A percentile compares a stretch with the other conserved stretches of the same genome.
phyloP scores from a whole-genome alignment of 2,113 vertebrate genomes.

The Gallinago media region DNA sequence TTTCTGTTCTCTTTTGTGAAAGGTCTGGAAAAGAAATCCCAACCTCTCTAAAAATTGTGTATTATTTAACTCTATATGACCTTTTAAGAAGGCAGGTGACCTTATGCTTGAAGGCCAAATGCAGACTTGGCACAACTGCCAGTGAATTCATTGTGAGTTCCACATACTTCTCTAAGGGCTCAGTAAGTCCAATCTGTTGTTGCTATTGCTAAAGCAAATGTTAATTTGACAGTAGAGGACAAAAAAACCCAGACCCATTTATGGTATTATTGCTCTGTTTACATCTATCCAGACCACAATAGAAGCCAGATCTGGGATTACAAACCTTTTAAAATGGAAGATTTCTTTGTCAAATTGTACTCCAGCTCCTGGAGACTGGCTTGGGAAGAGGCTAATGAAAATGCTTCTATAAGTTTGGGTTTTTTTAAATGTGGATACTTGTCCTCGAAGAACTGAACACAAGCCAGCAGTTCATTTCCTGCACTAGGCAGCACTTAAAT shows the following conservation, averaged over 20 bases:
- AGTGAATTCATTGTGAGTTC: not conserved
- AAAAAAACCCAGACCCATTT: not conserved
- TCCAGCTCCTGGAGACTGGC: not conserved
- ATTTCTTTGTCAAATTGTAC: not conserved
- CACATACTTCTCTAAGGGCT: not conserved
- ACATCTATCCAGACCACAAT: not conserved
- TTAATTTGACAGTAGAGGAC: not conserved
- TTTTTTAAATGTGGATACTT: not conserved
- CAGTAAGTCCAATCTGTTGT: not conserved
- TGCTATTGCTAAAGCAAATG: not conserved
- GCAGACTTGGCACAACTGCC: not conserved
- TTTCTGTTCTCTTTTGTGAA: not conserved
- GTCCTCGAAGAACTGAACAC: not conserved
- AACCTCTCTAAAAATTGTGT: not conserved
- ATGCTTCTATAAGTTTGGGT: not conserved
- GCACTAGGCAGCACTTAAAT: not conserved
- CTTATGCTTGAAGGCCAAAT: not conserved
- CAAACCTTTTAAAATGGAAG: not conserved
- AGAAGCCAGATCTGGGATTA: not conserved
- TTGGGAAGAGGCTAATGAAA: not conserved
- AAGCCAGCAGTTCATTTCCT: slow-evolving; percentile 1
- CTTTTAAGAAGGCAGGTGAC: not conserved
- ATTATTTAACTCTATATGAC: not conserved
- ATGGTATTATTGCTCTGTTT: not conserved
- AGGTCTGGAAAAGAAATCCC: not conserved